phyloP scores from a whole-genome alignment of 2,113 vertebrate genomes.

The Burhinus bistriatus region DNA sequence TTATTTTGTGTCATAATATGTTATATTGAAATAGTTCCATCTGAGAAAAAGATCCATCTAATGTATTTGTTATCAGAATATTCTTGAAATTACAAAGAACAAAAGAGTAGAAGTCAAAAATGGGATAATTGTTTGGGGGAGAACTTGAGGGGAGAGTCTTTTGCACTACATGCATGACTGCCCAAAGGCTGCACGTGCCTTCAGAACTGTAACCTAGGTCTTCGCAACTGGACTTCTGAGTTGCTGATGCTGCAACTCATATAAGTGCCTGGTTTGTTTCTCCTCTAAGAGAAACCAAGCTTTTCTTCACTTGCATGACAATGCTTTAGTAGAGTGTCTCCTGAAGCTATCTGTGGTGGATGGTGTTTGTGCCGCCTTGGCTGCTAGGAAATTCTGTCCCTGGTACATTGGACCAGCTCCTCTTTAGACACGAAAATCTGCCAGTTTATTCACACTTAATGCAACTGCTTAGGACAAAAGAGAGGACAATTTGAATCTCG shows the following conservation, averaged over 20 bases:
- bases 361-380: neutral
- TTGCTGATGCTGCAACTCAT: neutral
- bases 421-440: neutral
- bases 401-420: accelerated
- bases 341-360: neutral
- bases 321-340: neutral
- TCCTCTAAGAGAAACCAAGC: neutral
- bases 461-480: neutral
- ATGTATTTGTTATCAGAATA: neutral
- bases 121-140: neutral
- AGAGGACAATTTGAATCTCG: neutral
- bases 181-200: neutral
- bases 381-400: neutral
- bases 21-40: neutral
- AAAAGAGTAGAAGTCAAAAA: neutral
- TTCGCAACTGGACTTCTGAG: neutral
- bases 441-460: neutral
- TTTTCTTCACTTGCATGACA: neutral
- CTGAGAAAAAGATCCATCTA: neutral
- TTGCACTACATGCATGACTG: neutral
- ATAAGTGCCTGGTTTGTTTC: neutral
- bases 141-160: neutral
- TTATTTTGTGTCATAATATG: neutral
- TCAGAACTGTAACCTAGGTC: neutral
- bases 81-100: neutral